These are phyloP conservation scores for Eupleurogrammus muticus DNA, from an alignment of 2,797 vertebrate species.

Conservation along the genomic window DNA sequence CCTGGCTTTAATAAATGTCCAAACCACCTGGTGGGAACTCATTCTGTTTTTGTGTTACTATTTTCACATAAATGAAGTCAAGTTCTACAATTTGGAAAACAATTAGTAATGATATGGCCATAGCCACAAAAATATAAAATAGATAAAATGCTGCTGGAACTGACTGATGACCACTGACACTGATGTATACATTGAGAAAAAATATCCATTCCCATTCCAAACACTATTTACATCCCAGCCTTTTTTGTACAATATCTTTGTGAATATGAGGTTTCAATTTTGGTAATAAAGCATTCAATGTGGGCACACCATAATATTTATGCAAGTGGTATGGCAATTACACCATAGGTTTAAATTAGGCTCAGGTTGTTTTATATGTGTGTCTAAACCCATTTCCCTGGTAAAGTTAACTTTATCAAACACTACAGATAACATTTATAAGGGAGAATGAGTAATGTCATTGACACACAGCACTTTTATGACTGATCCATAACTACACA, in stretches of 20 bases:
- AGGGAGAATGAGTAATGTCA: slow-evolving; percentile 32
- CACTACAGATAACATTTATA: slow-evolving; percentile 42
- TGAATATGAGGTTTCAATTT: slow-evolving; percentile 12
- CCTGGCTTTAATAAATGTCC: background rate
- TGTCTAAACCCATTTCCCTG: slow-evolving; percentile 34
- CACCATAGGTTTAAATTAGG: slow-evolving; percentile 38
- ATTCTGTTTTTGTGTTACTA: background rate
- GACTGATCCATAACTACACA: slow-evolving; percentile 28
- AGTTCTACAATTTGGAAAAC: slow-evolving; percentile 1
- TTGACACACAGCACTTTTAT: slow-evolving; percentile 26
- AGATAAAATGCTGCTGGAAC: background rate
- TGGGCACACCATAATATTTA: slow-evolving; percentile 26
- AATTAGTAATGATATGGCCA: background rate
- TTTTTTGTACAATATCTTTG: slow-evolving; percentile 5
- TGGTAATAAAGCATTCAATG: background rate
- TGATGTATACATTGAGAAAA: slow-evolving; percentile 27
- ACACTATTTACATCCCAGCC: slow-evolving; percentile 16
- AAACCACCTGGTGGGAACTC: background rate
- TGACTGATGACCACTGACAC: slow-evolving; percentile 20
- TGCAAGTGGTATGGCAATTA: too few species aligned
- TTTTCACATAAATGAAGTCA: background rate
- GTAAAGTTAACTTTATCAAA: slow-evolving; percentile 26
- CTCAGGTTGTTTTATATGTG: slow-evolving; percentile 17
- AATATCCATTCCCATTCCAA: slow-evolving; percentile 36
- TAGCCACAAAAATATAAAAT: background rate